Base-by-base conservation (phyloP, 2,113 vertebrate species). In the Amphiprion percula region DNA sequence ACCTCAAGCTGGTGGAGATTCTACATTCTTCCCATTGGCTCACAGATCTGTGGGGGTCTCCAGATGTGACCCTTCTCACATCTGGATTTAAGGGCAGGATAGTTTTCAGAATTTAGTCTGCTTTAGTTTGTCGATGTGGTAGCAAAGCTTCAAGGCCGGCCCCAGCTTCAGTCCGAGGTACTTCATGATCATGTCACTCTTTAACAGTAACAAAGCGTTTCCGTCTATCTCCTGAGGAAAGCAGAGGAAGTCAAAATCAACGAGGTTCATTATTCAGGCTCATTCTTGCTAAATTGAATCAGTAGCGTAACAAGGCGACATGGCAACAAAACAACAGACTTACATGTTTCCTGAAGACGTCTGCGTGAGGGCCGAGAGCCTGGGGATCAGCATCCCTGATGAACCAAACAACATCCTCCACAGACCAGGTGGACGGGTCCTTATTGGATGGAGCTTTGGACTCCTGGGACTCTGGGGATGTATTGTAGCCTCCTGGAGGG, bases 161-260 rank as follows among this genome's bases (percentile, higher is more conserved):
- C 97, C 97, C 87, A 99, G 91, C 93, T 99, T 99, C 93, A 98
- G 95, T 74, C 97, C 97, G 69, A 99, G 91, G 90, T 99, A 99
- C 89, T 98, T 98, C 97, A 99, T 99, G 89, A 98, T 95, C 96
- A 98, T 96, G 91, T 99, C 97, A 6, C 97, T 98, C 93, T 96
- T 98, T 80, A 99, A 94, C 82, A 99, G 92, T 68, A 99, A 56
- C 83, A 99, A 91, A n/a, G 97, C 97, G 62, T 97, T 96, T 71
- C 97, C 97, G 19, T 99, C 97, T 39, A 99, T 99, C 92, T 99
- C 97, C 98, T 99, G 91, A 95, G 86, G 37, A 52, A 77, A 55
- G 62, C 8, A 77, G 28, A 65, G 19, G 17, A 39, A 33, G 24
- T 75, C 5, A 55, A 23, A 41, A 39, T 54, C 10, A 61, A 37